Percentiles rank a stretch among this genome's conserved stretches.
Conservation (phyloP, 2,797 vertebrate genomes). For the Tiaroga cobitis region DNA sequence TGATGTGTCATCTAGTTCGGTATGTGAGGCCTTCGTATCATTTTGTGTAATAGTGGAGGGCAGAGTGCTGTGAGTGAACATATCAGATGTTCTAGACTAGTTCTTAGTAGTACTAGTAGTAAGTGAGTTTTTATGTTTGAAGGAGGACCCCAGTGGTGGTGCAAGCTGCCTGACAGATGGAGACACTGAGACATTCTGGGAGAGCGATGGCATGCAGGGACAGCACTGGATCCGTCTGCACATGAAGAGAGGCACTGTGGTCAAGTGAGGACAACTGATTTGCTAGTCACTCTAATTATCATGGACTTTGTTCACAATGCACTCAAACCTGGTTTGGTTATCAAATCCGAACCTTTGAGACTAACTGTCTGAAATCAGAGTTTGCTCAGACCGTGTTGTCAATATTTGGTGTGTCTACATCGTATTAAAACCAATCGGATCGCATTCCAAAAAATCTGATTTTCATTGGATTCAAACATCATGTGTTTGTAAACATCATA, state of each 20-base stretch:
- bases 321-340: background rate
- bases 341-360: background rate
- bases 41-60: background rate
- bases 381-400: background rate
- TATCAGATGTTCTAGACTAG: background rate
- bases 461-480: background rate
- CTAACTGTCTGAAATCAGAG: background rate
- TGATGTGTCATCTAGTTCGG: slow-evolving; percentile 93
- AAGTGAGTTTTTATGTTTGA: slow-evolving; percentile 44
- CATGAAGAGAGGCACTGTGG: slow-evolving; percentile 97
- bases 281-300: background rate
- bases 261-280: slow-evolving; percentile 83
- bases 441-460: background rate
- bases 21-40: slow-evolving; percentile 63
- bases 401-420: background rate
- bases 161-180: slow-evolving; percentile 92
- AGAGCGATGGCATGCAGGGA: slow-evolving; percentile 95
- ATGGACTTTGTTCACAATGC: background rate
- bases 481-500: background rate
- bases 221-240: slow-evolving; percentile 98
- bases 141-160: slow-evolving; percentile 91
- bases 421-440: too few species aligned
- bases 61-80: background rate
- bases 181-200: slow-evolving; percentile 94
- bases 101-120: background rate